Conservation (phyloP, 1,140 invertebrate genomes). For the Uloborus diversus region DNA sequence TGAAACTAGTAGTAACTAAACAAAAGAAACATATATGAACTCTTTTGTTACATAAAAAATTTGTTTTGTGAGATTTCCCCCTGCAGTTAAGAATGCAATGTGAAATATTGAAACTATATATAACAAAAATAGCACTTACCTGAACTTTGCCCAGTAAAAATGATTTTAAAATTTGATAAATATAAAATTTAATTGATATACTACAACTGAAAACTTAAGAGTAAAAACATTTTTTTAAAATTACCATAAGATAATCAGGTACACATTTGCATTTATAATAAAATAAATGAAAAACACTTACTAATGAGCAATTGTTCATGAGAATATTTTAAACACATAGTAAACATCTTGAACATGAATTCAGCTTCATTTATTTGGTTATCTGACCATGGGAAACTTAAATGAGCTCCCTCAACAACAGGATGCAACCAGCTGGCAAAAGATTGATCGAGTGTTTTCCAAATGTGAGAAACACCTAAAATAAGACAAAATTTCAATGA, state of each 20-base stretch:
- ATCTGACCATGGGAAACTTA: slow-evolving; percentile 30
- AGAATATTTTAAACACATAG: slow-evolving; percentile 20
- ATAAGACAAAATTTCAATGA: too few species aligned
- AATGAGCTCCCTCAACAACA: not conserved
- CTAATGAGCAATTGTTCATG: not conserved
- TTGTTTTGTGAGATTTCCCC: too few species aligned
- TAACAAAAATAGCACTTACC: too few species aligned
- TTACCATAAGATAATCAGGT: not conserved
- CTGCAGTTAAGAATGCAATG: too few species aligned
- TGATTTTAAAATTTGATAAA: too few species aligned
- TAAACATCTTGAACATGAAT: slow-evolving; percentile 26
- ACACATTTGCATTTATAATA: too few species aligned
- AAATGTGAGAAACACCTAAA: slow-evolving; percentile 18
- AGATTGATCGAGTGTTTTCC: not conserved
- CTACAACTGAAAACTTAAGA: not conserved
- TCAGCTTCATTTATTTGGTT: not conserved
- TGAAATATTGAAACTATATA: too few species aligned
- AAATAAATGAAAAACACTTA: not conserved
- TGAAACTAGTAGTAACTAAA: too few species aligned
- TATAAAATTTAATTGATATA: too few species aligned
- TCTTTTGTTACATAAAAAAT: too few species aligned
- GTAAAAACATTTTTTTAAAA: not conserved
- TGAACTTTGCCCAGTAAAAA: too few species aligned
- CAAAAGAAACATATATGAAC: too few species aligned
- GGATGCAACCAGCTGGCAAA: slow-evolving; percentile 46